Evolutionary conservation across 1,140 invertebrate genomes (phyloP).

Genomic region (Rhizoglyphus robini): DNA sequence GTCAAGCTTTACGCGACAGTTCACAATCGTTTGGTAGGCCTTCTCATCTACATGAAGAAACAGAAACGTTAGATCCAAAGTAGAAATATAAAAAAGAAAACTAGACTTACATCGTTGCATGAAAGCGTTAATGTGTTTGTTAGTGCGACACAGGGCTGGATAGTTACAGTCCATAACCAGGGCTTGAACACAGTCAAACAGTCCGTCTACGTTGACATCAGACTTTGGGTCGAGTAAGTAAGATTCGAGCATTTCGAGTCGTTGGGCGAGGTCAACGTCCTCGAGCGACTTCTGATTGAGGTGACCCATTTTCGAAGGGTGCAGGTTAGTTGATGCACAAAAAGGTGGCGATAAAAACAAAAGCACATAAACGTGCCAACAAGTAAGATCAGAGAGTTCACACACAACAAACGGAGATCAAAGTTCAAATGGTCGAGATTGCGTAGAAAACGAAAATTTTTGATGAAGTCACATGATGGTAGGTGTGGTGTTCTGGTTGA

Average conservation of each 20-base stretch:
- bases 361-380: not conserved
- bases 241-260: conserved; percentile 61
- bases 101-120: conserved; percentile 78
- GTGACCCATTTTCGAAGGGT: not conserved
- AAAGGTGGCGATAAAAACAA: not conserved
- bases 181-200: conserved; percentile 66
- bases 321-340: too few species aligned
- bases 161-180: conserved; percentile 89
- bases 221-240: conserved; percentile 70
- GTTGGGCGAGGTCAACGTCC: conserved; percentile 57
- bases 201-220: conserved; percentile 78
- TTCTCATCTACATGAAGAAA: conserved; percentile 59
- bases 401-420: too few species aligned
- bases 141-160: conserved; percentile 82
- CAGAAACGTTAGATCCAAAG: too few species aligned
- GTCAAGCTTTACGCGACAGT: conserved; percentile 80
- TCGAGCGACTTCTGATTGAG: conserved; percentile 26
- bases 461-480: too few species aligned
- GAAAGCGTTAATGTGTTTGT: conserved; percentile 95
- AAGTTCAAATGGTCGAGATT: too few species aligned
- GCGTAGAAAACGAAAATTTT: not conserved
- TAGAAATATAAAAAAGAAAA: not conserved
- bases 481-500: too few species aligned
- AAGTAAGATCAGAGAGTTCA: too few species aligned
- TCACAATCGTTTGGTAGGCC: conserved; percentile 64